A percentile compares a stretch with the other conserved stretches of the same genome.
Conservation (phyloP, 2,888 invertebrate species). For the Anodontia alba region DNA sequence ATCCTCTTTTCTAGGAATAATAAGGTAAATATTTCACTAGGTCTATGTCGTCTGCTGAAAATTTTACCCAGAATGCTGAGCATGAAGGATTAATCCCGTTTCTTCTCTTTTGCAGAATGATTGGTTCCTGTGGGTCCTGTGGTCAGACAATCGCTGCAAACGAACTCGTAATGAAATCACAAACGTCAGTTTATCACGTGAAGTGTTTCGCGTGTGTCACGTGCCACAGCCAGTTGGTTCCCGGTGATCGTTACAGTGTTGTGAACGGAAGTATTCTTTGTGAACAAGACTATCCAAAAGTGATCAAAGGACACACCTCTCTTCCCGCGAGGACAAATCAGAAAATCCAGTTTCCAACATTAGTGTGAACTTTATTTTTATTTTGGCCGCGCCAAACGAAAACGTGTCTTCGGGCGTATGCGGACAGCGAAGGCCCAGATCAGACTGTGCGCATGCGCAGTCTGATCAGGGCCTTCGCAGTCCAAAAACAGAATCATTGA, state of each 20-base stretch:
- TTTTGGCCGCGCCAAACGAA: too few relatives aligned
- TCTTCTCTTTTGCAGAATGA: not conserved
- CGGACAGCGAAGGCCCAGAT: too few relatives aligned
- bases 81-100: not conserved
- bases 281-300: conserved; percentile 98
- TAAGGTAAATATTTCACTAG: too few relatives aligned
- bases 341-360: conserved; percentile 73
- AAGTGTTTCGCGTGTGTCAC: conserved; percentile 98
- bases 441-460: too few relatives aligned
- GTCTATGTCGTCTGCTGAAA: too few relatives aligned
- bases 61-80: too few relatives aligned
- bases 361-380: conserved; percentile 41
- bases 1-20: too few relatives aligned
- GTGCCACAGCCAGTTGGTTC: conserved; percentile 94
- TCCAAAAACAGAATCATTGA: too few relatives aligned
- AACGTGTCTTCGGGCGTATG: too few relatives aligned
- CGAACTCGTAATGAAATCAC: conserved; percentile 96
- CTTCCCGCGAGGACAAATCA: conserved; percentile 73
- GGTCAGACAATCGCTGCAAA: conserved; percentile 96
- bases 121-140: conserved; percentile 93
- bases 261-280: conserved; percentile 95
- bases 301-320: conserved; percentile 87
- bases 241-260: conserved; percentile 97
- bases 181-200: conserved; percentile 93
- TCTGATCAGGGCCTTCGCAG: too few relatives aligned